Base-by-base conservation (phyloP, 2,113 vertebrate species). In the Sarotherodon lohbergeri region DNA sequence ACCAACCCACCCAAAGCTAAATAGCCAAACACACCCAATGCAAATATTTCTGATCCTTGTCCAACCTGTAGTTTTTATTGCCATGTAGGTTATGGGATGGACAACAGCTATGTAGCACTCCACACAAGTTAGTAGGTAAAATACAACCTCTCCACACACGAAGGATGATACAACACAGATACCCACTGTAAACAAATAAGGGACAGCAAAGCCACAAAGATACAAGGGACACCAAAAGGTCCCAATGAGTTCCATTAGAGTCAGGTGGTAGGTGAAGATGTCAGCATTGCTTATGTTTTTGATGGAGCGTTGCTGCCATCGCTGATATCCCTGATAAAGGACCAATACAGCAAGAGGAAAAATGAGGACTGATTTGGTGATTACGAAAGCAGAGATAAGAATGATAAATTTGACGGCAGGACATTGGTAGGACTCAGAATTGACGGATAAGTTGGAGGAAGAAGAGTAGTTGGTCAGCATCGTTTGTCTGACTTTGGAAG, bases 81-180 rank as follows among this genome's bases (percentile, higher is more conserved):
- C 7, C 41, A 56, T 16, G 80, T 86, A 82, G 85, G 39, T 57
- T 11, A 86, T 5, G 39, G 84, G 84, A 9, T 66, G 46, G 9
- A 46, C 46, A 78, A 78, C 73, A 52, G 73, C 73, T 48, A 78
- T 55, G 7, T 84, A 84, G 24, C 39, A 55, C 13, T 84, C 84
- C 55, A 80, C 32, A 48, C 71, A 61, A 1, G 59, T 86, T 80
- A 86, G 5, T 10, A 76, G 2, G 16, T 88, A 82, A 32, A 93
- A 52, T 1, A 2, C 1, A 0, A 55, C 4, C 56, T 90, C 19
- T 14, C 59, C 87, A 19, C 8, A 59, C 2, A 32, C 5, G 1
- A 3, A 14, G 3, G 17, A 1, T 3, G 2, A 2, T 59, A 43
- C 4, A 2, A 32, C 0, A 73, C 8, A 59, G 2, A 3, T 0